phyloP scores from a whole-genome alignment of 2,888 invertebrate genomes.

The Micoletzkya japonica region DNA sequence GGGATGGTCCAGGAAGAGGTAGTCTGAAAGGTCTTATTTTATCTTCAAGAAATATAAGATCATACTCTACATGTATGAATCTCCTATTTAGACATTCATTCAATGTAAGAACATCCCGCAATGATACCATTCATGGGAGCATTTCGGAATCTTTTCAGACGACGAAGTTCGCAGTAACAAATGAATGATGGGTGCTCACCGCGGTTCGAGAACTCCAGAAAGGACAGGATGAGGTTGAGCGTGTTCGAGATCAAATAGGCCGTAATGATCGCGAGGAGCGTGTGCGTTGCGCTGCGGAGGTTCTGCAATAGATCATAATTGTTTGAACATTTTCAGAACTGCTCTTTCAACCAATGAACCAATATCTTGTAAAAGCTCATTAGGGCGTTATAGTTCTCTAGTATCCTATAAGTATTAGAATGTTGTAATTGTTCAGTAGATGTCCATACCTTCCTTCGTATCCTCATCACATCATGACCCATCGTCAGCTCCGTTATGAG shows the following conservation, averaged over 20 bases:
- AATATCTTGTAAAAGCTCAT: not conserved
- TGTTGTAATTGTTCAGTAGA: not conserved
- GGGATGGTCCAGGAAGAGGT: slow-evolving; percentile 50
- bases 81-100: not conserved
- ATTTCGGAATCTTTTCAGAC: too few relatives aligned
- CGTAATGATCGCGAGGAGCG: slow-evolving; percentile 59
- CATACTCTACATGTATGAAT: not conserved
- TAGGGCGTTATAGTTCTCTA: not conserved
- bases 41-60: slow-evolving; percentile 1
- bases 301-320: slow-evolving; percentile 11
- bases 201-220: slow-evolving; percentile 56
- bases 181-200: slow-evolving; percentile 40
- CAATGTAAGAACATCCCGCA: too few relatives aligned
- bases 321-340: too few relatives aligned
- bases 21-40: slow-evolving; percentile 33
- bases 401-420: not conserved
- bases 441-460: slow-evolving; percentile 53
- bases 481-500: slow-evolving; percentile 61
- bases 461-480: slow-evolving; percentile 59
- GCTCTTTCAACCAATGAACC: too few relatives aligned
- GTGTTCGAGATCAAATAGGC: slow-evolving; percentile 59
- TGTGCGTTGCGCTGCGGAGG: slow-evolving; percentile 52
- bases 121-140: too few relatives aligned
- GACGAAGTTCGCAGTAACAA: too few relatives aligned
- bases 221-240: slow-evolving; percentile 52